Evolutionary conservation across 1,140 invertebrate genomes (phyloP).

Genomic region (Maniola jurtina): DNA sequence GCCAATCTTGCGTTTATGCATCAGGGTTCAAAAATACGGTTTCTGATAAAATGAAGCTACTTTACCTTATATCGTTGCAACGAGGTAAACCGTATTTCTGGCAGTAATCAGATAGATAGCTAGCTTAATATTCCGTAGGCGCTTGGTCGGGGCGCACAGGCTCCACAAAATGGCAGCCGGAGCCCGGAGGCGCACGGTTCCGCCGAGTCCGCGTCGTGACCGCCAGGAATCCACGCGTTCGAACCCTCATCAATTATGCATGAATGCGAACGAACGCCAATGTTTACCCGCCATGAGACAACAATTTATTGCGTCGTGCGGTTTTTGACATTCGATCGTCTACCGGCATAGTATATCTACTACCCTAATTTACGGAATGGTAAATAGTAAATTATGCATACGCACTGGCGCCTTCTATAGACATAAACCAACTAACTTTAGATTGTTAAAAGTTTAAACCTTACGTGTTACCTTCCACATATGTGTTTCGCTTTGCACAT

Average conservation of each 20-base stretch:
- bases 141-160: slow-evolving; percentile 53
- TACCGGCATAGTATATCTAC: slow-evolving; percentile 20
- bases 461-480: too few relatives aligned
- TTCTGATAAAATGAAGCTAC: too few relatives aligned
- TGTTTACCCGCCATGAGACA: slow-evolving; percentile 76
- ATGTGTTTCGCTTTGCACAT: too few relatives aligned
- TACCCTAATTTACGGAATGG: slow-evolving; percentile 18
- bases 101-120: background rate
- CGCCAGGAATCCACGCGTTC: slow-evolving; percentile 69
- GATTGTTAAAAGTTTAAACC: too few relatives aligned
- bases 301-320: slow-evolving; percentile 76
- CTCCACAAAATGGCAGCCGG: slow-evolving; percentile 73
- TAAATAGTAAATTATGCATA: background rate
- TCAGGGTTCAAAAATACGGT: too few relatives aligned
- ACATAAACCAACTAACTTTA: background rate
- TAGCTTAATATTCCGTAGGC: slow-evolving; percentile 69
- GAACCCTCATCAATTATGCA: slow-evolving; percentile 76
- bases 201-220: slow-evolving; percentile 62
- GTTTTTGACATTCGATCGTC: slow-evolving; percentile 65
- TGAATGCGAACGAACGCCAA: slow-evolving; percentile 72
- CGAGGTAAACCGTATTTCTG: too few relatives aligned
- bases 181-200: slow-evolving; percentile 59
- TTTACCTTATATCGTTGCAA: too few relatives aligned
- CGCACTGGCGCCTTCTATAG: background rate
- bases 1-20: too few relatives aligned